phyloP scores from a whole-genome alignment of 2,113 vertebrate species.

The Engystomops pustulosus region DNA sequence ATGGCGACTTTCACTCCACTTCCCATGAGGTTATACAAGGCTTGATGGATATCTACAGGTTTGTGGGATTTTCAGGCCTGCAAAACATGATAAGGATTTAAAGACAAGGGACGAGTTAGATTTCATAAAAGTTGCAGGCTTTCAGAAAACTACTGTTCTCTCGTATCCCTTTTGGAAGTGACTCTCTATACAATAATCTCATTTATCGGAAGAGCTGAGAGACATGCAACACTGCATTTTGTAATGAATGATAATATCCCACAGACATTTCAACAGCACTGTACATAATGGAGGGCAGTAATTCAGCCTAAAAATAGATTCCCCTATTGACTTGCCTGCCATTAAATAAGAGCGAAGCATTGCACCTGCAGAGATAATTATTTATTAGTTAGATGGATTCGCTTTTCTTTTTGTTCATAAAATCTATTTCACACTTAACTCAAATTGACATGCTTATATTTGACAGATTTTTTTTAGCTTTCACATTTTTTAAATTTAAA shows the following conservation, averaged over 20 bases:
- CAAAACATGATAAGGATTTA: background rate
- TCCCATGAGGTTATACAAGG: constrained; percentile 3
- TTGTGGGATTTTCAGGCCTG: background rate
- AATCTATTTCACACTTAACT: constrained; percentile 26
- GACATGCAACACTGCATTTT: constrained; percentile 37
- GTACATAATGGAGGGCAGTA: constrained; percentile 40
- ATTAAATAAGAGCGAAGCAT: constrained; percentile 12
- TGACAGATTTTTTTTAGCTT: background rate
- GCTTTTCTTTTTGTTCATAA: constrained; percentile 40
- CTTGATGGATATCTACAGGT: constrained; percentile 9
- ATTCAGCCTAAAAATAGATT: constrained; percentile 44
- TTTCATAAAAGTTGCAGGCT: background rate
- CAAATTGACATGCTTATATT: constrained; percentile 1
- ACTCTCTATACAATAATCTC: constrained; percentile 31
- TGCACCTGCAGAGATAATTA: constrained; percentile 40
- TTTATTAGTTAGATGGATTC: constrained; percentile 19
- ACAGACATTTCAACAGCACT: constrained; percentile 30
- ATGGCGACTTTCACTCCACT: background rate
- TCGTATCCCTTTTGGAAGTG: background rate
- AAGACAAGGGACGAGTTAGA: background rate
- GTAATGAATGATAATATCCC: constrained; percentile 47
- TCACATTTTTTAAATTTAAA: background rate
- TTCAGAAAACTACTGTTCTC: background rate
- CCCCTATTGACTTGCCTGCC: constrained; percentile 38
- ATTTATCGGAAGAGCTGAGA: constrained; percentile 38